Conservation (phyloP, 2,797 vertebrate genomes). For the Arnoldichthys spilopterus region DNA sequence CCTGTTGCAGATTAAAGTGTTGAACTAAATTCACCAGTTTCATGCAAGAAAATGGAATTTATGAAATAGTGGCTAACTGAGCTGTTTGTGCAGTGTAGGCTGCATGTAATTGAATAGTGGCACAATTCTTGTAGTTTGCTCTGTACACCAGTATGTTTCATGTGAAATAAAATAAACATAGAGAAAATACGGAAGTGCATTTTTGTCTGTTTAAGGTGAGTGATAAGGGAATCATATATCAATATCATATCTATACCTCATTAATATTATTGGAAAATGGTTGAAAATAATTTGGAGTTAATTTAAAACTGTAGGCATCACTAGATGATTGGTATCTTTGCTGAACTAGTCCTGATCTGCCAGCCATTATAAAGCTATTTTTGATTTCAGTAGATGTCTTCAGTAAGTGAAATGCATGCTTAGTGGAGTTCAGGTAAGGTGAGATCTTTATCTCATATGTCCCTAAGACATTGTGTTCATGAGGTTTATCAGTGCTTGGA, state of each 20-base stretch:
- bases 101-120: not conserved
- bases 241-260: too few species aligned
- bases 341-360: not conserved
- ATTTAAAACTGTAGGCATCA: not conserved
- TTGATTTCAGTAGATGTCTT: not conserved
- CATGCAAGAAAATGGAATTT: not conserved
- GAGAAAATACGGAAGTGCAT: not conserved
- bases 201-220: too few species aligned
- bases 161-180: not conserved
- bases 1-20: slow-evolving; percentile 64
- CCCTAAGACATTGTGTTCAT: not conserved
- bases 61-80: not conserved
- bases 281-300: not conserved
- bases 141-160: not conserved
- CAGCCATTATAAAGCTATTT: not conserved
- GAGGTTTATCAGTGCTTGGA: not conserved
- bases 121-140: not conserved
- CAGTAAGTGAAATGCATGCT: not conserved
- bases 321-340: not conserved
- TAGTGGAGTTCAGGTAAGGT: not conserved
- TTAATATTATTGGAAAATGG: not conserved
- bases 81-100: not conserved
- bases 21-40: not conserved
- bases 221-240: too few species aligned
- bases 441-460: not conserved